phyloP scores from a whole-genome alignment of 30 jellyfish, hydroid and myxozoan species.

The Aurelia coerulea region DNA sequence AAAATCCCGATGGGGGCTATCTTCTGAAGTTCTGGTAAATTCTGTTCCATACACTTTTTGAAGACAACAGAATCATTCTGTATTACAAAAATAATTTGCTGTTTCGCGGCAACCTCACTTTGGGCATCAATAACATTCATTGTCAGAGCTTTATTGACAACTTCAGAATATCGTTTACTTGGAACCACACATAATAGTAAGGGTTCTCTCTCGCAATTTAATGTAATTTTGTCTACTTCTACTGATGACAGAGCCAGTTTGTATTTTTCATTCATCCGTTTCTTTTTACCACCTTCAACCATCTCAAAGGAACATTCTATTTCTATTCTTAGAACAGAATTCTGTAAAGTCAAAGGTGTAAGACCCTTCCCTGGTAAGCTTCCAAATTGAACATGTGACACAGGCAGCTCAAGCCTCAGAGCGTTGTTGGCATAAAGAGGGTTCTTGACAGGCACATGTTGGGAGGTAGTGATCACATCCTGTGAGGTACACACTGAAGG shows the following conservation, averaged over 20 bases:
- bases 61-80: not conserved
- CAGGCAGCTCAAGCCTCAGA: constrained; percentile 15
- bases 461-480: too few species aligned
- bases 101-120: constrained; percentile 5
- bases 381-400: constrained; percentile 62
- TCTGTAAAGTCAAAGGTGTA: constrained; percentile 35
- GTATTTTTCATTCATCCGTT: constrained; percentile 70
- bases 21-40: constrained; percentile 21
- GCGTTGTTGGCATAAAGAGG: not conserved
- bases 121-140: constrained; percentile 32
- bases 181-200: constrained; percentile 39
- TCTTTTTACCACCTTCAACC: constrained; percentile 41
- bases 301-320: constrained; percentile 35
- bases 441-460: too few species aligned
- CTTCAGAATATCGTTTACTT: constrained; percentile 38
- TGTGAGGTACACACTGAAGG: too few species aligned
- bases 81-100: constrained; percentile 38
- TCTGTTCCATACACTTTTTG: not conserved
- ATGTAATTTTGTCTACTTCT: constrained; percentile 34
- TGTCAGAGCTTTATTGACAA: constrained; percentile 40
- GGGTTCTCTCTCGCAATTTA: constrained; percentile 47
- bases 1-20: not conserved
- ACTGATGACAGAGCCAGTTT: constrained; percentile 65
- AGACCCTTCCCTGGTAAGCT: constrained; percentile 41
- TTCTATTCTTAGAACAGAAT: constrained; percentile 28